These are phyloP conservation scores for Marcusenius ussheri DNA, from an alignment of 2,113 vertebrate genomes.

Conservation along the genomic window DNA sequence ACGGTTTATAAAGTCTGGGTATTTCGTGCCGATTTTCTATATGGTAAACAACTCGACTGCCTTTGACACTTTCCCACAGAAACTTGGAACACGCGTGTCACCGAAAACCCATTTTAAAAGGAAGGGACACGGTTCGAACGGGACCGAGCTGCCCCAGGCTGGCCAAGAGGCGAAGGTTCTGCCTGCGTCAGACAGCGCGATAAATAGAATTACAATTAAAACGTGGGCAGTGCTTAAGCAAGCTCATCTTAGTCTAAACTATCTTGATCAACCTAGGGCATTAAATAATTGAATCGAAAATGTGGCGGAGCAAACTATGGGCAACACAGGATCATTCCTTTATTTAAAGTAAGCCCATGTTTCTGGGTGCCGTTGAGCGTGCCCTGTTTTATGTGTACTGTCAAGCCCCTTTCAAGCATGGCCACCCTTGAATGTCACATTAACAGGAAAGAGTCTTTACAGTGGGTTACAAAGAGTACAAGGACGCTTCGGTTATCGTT, in stretches of 20 bases:
- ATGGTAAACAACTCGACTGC: neutral
- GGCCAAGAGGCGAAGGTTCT: neutral
- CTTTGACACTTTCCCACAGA: neutral
- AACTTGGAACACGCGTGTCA: neutral
- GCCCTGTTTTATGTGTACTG: conserved; percentile 22
- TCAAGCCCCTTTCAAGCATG: conserved; percentile 55
- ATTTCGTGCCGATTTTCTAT: neutral
- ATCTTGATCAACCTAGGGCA: neutral
- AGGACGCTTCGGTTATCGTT: conserved; percentile 25
- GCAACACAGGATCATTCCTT: neutral
- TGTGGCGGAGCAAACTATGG: neutral
- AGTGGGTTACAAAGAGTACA: conserved; percentile 27
- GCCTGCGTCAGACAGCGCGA: neutral
- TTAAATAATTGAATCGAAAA: neutral
- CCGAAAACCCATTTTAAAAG: neutral
- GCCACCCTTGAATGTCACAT: conserved; percentile 46
- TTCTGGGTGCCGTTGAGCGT: neutral
- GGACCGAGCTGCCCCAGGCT: neutral
- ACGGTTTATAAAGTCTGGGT: neutral
- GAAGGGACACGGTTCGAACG: neutral
- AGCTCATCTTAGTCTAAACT: neutral
- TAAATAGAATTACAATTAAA: neutral
- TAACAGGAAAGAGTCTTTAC: conserved; percentile 54
- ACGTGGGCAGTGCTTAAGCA: neutral
- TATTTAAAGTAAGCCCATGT: neutral